phyloP scores from a whole-genome alignment of 2,113 vertebrate genomes.

The Todiramphus chloris region DNA sequence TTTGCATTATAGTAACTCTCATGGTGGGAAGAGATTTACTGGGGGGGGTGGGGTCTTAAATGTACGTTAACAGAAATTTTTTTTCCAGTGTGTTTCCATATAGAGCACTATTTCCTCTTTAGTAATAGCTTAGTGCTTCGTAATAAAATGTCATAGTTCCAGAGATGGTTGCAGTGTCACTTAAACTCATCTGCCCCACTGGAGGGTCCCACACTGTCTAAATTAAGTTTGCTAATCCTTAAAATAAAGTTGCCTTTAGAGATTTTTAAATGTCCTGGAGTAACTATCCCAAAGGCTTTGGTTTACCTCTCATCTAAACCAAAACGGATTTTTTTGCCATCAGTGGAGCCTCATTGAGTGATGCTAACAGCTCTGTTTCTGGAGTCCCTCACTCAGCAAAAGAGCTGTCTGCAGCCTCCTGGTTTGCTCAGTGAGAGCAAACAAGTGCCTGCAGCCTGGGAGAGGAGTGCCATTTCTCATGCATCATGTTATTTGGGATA shows the following conservation, averaged over 20 bases:
- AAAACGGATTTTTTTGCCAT: not conserved
- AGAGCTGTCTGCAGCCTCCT: not conserved
- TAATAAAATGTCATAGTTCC: not conserved
- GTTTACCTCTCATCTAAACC: not conserved
- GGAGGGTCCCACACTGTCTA: not conserved
- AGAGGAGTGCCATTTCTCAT: not conserved
- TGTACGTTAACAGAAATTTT: not conserved
- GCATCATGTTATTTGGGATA: fast-evolving
- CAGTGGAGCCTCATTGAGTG: fast-evolving
- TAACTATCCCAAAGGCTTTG: too few relatives aligned
- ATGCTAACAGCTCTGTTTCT: too few relatives aligned
- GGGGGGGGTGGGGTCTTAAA: not conserved
- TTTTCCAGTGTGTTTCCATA: not conserved
- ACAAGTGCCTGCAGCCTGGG: not conserved
- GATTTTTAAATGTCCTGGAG: not conserved
- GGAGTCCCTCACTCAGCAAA: not conserved
- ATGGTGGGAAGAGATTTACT: not conserved
- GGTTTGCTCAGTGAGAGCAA: too few relatives aligned
- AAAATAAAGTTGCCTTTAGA: not conserved
- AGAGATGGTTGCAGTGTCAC: not conserved
- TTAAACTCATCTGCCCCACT: not conserved
- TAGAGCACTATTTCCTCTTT: not conserved
- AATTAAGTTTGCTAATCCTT: not conserved
- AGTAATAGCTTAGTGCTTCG: not conserved
- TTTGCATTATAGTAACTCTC: not conserved